Conservation (phyloP, 2,113 vertebrate genomes). For the Plecturocebus donacophilus region DNA sequence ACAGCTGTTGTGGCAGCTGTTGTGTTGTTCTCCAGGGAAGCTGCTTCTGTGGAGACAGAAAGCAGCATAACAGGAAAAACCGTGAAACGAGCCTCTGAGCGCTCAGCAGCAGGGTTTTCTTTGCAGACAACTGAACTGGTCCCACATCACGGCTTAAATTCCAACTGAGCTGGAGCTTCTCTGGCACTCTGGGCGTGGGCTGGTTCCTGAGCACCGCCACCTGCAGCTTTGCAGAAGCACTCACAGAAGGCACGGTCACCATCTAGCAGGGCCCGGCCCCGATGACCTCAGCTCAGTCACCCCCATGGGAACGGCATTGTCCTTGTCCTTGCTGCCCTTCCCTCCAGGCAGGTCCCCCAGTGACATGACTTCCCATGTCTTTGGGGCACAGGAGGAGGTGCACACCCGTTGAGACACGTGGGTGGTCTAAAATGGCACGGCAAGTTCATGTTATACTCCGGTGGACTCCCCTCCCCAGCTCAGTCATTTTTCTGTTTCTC, state of each 20-base stretch:
- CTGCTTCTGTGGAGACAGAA: neutral
- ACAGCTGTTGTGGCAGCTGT: neutral
- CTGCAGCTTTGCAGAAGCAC: neutral
- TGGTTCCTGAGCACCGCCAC: accelerated
- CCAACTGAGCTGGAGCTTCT: accelerated
- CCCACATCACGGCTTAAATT: neutral
- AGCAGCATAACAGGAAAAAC: neutral
- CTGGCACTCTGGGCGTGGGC: accelerated
- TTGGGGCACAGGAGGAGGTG: accelerated
- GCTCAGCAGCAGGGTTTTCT: accelerated
- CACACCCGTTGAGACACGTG: neutral
- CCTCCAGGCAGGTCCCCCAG: neutral
- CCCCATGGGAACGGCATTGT: neutral
- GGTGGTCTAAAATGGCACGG: accelerated
- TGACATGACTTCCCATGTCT: accelerated
- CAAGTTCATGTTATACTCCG: accelerated
- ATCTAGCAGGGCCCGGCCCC: neutral
- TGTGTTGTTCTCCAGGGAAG: neutral
- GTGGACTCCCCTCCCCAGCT: neutral
- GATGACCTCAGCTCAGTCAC: neutral
- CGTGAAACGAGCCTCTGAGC: accelerated
- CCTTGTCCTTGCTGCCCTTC: neutral
- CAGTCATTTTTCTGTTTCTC: neutral
- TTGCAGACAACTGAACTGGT: accelerated
- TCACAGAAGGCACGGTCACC: neutral